Base-by-base conservation (phyloP, 2,888 invertebrate species). In the Holacanthella duospinosa region DNA sequence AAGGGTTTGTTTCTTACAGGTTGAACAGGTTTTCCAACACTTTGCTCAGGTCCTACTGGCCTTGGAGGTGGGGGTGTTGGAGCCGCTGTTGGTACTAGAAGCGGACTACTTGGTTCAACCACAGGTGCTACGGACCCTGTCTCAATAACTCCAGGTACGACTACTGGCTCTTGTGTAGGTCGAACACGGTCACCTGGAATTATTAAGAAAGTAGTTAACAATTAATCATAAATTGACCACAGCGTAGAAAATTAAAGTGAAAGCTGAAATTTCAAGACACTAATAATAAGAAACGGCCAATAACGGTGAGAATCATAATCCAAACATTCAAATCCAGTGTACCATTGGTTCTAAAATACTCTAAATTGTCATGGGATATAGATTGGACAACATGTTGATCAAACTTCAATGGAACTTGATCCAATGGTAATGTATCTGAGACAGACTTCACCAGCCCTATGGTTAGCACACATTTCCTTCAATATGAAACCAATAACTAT, bases 81-180 rank as follows among this genome's bases (percentile, higher is more conserved):
- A 21, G 12, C 21, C 4, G 12, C 21, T 4, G 48, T 48, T n/a
- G 21, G 12, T 4, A 4, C 21, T 21, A 21, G 48, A n/a, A 21
- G 19, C n/a, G 12, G 19, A 9, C 36, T 36, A 16, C 36, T 36
- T 36, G 36, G 36, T 16, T 59, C 59, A 6, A 44, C 48, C 2
- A 66, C 66, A 59, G 71, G 71, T 60, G 68, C 63, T 24, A 63
- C 70, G 53, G 71, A 71, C 64, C 71, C 71, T 65, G 71, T 71
- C 66, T 71, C 68, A 56, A 71, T 66, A 4, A 67, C 69, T 54
- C 48, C 48, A n/a, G 48, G 48, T 4, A 59, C 57, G 28, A 62
- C 25, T 3, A 6, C 12, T 27, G 43, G 25, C 43, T 21, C 25
- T 12, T 43, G 3, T 2, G 48, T 44, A 3, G 48, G 44, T 43